Evolutionary conservation across 2,888 invertebrate genomes (phyloP), one percentile per base, ranked within the genome.

Genomic region (Fragum whitleyi): DNA sequence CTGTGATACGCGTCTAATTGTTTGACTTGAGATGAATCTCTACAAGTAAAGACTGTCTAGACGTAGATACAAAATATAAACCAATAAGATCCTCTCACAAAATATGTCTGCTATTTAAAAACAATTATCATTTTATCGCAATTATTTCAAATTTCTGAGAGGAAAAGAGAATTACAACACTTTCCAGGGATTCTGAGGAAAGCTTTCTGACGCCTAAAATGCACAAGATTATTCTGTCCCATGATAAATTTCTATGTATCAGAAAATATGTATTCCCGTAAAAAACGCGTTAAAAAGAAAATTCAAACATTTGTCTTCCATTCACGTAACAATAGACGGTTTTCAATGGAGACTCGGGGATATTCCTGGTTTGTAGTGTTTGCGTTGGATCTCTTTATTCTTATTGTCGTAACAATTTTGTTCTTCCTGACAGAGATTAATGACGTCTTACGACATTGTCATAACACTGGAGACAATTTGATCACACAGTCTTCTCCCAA

Each of bases 321-420:
- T 65, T 65, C 65, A 65, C 9, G 39, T 36, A 65, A 65, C 65
- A 65, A 65, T 42, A 65, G 65, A 42, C 26, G 16, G 65, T 42
- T 65, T 65, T 65, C 65, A 65, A 65, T 65, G 65, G 65, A 65
- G 65, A 65, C 65, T 42, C 65, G 21, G 0, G 42, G 65, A 65
- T 65, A 65, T 65, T 65, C 36, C 21, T 42, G 26, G 42, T 61
- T 42, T 39, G 65, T 65, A 23, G 39, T 42, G 65, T 65, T 42
- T 65, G 39, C 65, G 23, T 39, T 39, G 42, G 70, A 53, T 70
- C 36, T 70, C 70, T 55, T 70, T 55, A 70, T 72, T 59, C 59
- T 65, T 79, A 77, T 77, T 83, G 79, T 83, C 83, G 79, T 71
- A 83, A 79, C 83, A 81, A 78, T 81, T 81, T 81, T 81, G 81